Evolutionary conservation across 2,113 vertebrate genomes (phyloP).

Genomic region (Aleadryas rufinucha): DNA sequence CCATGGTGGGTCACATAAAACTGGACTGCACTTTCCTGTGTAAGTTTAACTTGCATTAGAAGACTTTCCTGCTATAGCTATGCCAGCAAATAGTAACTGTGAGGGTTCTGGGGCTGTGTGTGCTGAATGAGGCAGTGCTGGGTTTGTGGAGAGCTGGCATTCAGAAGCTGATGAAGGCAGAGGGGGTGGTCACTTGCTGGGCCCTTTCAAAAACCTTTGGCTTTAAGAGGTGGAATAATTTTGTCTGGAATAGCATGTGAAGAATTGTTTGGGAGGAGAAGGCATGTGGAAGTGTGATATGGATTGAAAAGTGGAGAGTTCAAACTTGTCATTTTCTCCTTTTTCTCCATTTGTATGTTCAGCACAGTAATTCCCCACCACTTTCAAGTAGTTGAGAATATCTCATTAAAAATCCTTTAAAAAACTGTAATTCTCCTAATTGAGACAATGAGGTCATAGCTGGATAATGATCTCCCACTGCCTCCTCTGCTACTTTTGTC

Average conservation of each 20-base stretch:
- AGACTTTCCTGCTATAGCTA: not conserved
- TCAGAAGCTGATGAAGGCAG: accelerated
- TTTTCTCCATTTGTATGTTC: not conserved
- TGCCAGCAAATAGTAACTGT: accelerated
- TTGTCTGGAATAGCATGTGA: not conserved
- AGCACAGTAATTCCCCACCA: not conserved
- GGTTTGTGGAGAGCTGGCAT: not conserved
- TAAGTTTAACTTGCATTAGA: accelerated
- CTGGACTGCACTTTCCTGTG: accelerated
- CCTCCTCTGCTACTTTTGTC: not conserved
- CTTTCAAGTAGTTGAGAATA: not conserved
- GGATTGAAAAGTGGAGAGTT: not conserved
- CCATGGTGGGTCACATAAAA: accelerated
- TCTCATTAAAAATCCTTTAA: not conserved
- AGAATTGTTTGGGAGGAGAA: not conserved
- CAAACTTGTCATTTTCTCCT: not conserved
- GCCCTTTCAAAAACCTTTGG: not conserved
- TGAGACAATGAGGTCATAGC: not conserved
- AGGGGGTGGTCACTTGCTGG: not conserved
- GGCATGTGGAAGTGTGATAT: not conserved
- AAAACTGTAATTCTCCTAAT: not conserved
- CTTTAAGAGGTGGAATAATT: not conserved
- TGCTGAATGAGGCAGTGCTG: accelerated
- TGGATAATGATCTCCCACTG: not conserved
- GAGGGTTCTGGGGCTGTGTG: not conserved